Conservation (phyloP, 2,888 invertebrate genomes). For the Rotaria socialis region DNA sequence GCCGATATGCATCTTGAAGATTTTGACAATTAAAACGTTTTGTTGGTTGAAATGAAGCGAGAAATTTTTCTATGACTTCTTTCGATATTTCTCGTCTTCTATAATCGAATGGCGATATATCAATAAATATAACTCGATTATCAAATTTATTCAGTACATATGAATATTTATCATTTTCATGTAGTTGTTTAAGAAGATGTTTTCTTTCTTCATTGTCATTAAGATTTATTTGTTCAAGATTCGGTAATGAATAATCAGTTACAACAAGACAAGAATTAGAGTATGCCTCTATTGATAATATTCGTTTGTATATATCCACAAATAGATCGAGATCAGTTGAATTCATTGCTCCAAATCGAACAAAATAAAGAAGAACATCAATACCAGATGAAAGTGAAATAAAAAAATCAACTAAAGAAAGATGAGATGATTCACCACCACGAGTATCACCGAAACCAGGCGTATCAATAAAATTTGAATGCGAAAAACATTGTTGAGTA, state of each 20-base stretch:
- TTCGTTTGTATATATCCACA: not conserved
- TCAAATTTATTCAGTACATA: not conserved
- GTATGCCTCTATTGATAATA: not conserved
- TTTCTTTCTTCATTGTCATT: not conserved
- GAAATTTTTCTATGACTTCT: not conserved
- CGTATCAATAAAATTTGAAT: not conserved
- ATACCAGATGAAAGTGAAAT: not conserved
- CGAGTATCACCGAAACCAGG: conserved; percentile 7
- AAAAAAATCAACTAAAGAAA: not conserved
- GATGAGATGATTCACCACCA: not conserved
- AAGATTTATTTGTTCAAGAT: not conserved
- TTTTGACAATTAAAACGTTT: conserved; percentile 7
- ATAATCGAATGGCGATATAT: not conserved
- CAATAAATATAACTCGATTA: not conserved
- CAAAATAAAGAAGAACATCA: not conserved
- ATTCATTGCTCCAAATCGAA: not conserved
- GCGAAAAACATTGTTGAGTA: not conserved
- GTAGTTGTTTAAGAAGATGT: not conserved
- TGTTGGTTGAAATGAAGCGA: not conserved
- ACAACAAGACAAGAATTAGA: not conserved
- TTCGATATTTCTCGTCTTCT: not conserved
- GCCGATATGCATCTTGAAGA: not conserved
- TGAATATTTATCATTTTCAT: conserved; percentile 19
- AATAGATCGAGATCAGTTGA: not conserved
- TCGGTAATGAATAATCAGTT: not conserved